Evolutionary conservation across 2,797 vertebrate genomes (phyloP).

Genomic region (Selene dorsalis): DNA sequence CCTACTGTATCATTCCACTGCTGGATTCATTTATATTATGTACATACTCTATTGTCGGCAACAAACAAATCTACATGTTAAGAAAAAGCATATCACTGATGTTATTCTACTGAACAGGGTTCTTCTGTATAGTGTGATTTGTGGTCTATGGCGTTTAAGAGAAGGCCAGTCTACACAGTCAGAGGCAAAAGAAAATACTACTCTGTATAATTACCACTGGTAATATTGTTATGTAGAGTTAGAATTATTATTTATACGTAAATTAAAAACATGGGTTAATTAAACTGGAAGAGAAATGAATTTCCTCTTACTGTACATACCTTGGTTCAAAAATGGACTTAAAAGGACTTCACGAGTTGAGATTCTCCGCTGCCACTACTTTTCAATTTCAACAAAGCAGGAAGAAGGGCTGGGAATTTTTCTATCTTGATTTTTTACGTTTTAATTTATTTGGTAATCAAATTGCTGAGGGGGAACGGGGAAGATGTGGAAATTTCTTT

Average conservation of each 20-base stretch:
- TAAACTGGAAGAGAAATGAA: slow-evolving; percentile 77
- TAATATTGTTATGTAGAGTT: slow-evolving; percentile 86
- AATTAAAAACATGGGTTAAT: slow-evolving; percentile 75
- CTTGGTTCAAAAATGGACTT: slow-evolving; percentile 81
- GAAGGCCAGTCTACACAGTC: slow-evolving; percentile 72
- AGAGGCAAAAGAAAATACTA: slow-evolving; percentile 82
- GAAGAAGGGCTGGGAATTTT: slow-evolving; percentile 83
- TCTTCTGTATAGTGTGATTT: slow-evolving; percentile 86
- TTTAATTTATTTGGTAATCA: slow-evolving; percentile 86
- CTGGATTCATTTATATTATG: slow-evolving; percentile 82
- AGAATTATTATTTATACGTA: slow-evolving; percentile 85
- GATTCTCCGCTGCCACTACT: slow-evolving; percentile 82
- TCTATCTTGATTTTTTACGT: slow-evolving; percentile 84
- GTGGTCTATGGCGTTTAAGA: slow-evolving; percentile 78
- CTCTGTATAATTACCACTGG: slow-evolving; percentile 83
- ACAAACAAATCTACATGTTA: slow-evolving; percentile 81
- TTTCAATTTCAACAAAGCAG: slow-evolving; percentile 76
- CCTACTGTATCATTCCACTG: slow-evolving; percentile 79
- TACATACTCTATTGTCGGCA: slow-evolving; percentile 82
- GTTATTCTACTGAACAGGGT: slow-evolving; percentile 85
- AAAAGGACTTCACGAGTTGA: slow-evolving; percentile 67
- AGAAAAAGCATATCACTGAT: slow-evolving; percentile 84
- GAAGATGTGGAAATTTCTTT: slow-evolving; percentile 75
- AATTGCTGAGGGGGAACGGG: slow-evolving; percentile 63
- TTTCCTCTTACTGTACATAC: slow-evolving; percentile 85